These are phyloP conservation scores for Steinernema khuongi DNA, from an alignment of 1,140 invertebrate genomes.

Conservation along the genomic window DNA sequence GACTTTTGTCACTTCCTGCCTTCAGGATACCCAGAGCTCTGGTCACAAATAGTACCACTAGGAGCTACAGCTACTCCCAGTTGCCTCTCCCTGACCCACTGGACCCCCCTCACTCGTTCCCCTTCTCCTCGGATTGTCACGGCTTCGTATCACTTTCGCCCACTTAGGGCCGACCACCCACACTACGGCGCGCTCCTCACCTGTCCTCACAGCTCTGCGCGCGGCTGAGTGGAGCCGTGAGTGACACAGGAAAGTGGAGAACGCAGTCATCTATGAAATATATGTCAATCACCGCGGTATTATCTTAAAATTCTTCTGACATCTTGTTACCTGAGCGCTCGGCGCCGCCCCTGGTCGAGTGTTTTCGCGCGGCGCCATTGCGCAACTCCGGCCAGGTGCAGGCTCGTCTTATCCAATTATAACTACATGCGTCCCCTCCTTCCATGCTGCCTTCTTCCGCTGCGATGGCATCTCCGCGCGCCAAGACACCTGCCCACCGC, in stretches of 20 bases:
- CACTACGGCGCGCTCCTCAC: background rate
- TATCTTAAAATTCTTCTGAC: conserved; percentile 17
- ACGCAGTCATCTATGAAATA: conserved; percentile 17
- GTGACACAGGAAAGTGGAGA: conserved; percentile 4
- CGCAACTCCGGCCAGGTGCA: background rate
- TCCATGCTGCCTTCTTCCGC: background rate
- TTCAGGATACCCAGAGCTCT: too few relatives aligned
- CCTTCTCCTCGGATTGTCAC: too few relatives aligned
- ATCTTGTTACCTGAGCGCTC: conserved; percentile 13
- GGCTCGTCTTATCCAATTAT: background rate
- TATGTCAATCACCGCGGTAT: conserved; percentile 12
- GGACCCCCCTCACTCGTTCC: too few relatives aligned
- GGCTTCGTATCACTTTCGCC: conserved; percentile 1
- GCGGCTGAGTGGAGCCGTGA: conserved; percentile 13
- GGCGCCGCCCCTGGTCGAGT: background rate
- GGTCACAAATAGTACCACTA: too few relatives aligned
- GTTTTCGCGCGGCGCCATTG: background rate
- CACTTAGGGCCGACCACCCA: background rate
- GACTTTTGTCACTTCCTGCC: too few relatives aligned
- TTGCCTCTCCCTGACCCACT: too few relatives aligned
- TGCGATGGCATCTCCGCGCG: background rate
- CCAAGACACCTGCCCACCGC: background rate
- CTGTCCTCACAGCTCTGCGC: background rate
- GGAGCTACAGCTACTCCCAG: too few relatives aligned
- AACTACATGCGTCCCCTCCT: background rate